These are phyloP conservation scores for Euproctis similis DNA, from an alignment of 2,888 invertebrate genomes.

Conservation along the genomic window DNA sequence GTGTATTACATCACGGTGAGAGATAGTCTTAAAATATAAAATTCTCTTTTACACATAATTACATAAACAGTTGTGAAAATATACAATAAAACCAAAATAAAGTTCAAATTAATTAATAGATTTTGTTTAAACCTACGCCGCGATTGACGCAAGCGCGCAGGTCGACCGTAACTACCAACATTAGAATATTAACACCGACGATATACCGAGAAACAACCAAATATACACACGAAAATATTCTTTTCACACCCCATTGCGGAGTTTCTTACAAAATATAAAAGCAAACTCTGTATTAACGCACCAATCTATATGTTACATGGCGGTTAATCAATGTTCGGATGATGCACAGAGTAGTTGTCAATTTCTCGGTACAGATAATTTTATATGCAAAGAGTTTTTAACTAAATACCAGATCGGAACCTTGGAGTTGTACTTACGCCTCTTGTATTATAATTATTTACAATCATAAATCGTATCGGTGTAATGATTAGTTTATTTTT, in stretches of 20 bases:
- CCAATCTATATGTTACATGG: slow-evolving; percentile 5
- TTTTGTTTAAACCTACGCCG: slow-evolving; percentile 21
- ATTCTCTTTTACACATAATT: slow-evolving; percentile 1
- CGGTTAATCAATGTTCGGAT: slow-evolving; percentile 10
- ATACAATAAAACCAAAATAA: slow-evolving; percentile 6
- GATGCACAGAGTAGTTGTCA: slow-evolving; percentile 19
- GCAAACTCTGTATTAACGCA: slow-evolving; percentile 2
- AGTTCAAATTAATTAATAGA: slow-evolving; percentile 15
- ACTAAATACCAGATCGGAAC: slow-evolving; percentile 25
- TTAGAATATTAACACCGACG: slow-evolving; percentile 8
- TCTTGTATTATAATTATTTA: slow-evolving; percentile 54
- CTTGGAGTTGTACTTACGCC: slow-evolving; percentile 30
- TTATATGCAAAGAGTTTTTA: slow-evolving; percentile 31
- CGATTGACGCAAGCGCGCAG: slow-evolving; percentile 16
- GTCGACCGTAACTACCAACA: slow-evolving; percentile 12
- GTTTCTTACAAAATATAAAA: slow-evolving; percentile 10
- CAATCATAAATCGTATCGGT: slow-evolving; percentile 52
- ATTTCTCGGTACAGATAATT: slow-evolving; percentile 15
- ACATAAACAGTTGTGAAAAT: slow-evolving; percentile 8
- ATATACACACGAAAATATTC: slow-evolving; percentile 2
- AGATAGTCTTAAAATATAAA: no score
- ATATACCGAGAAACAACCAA: slow-evolving; percentile 5
- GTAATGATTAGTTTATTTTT: slow-evolving; percentile 56
- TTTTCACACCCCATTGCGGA: slow-evolving; percentile 10
- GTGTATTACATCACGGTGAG: no score